phyloP scores from a whole-genome alignment of 2,888 invertebrate genomes.

The Heliconius ethilla region DNA sequence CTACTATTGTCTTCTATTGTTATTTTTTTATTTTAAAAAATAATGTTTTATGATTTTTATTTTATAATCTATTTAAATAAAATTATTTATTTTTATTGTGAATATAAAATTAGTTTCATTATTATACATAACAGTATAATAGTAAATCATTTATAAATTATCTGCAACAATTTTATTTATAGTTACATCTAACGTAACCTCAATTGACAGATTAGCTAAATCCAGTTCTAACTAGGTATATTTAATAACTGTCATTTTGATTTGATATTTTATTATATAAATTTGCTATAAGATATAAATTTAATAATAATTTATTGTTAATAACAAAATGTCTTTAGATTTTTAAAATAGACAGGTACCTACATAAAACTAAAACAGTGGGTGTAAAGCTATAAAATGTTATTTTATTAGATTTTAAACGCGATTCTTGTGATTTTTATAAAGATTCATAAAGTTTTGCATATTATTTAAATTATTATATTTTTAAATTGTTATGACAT shows the following conservation, averaged over 20 bases:
- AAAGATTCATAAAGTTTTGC: neutral
- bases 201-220: neutral
- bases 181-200: neutral
- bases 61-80: neutral
- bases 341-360: neutral
- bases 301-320: neutral
- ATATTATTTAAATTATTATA: conserved; percentile 5
- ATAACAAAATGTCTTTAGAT: neutral
- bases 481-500: conserved; percentile 4
- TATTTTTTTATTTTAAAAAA: neutral
- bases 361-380: conserved; percentile 18
- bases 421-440: neutral
- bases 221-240: neutral
- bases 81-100: neutral
- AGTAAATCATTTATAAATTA: neutral
- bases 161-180: neutral
- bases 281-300: neutral
- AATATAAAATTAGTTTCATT: too few species aligned
- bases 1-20: neutral
- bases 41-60: neutral
- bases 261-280: neutral
- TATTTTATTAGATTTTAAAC: conserved; percentile 7
- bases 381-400: conserved; percentile 11
- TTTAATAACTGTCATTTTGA: conserved; percentile 6
- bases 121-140: neutral